Base-by-base conservation (phyloP, 2,888 invertebrate genomes). In the Pseudoips prasinana region DNA sequence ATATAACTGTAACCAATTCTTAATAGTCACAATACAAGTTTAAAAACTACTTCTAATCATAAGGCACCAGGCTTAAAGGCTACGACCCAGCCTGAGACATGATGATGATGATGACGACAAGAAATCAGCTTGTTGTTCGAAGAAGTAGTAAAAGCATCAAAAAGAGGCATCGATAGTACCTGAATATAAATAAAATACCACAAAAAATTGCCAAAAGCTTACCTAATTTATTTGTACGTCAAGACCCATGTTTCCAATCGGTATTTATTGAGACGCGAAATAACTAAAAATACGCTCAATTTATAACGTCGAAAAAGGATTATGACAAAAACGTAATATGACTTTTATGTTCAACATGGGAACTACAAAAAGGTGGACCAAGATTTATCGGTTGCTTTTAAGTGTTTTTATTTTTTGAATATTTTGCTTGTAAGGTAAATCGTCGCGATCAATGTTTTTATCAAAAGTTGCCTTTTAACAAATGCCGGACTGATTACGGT, bases 401-500 rank as follows among this genome's bases (percentile, higher is more conserved):
- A 47, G 23, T 2, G 30, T 28, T 50, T 56, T 46, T 52, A 52
- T 54, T 61, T n/a, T 58, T 46, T 33, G 39, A 50, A 52, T 46
- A 50, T 58, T 60, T 56, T 44, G 45, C 46, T 49, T 45, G 41
- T 52, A 48, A 44, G 46, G 38, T 37, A 56, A 54, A 40, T 38
- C 36, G 41, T 41, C 29, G 48, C 58, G 55, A 61, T 68, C 64
- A 44, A 46, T 48, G 58, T 64, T 65, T 61, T 68, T 67, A 64
- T 66, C 62, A 54, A 56, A 62, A 66, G 50, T 55, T 46, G 58
- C 51, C 53, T 59, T 60, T 65, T 59, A 59, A 59, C 57, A 58
- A 64, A 65, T 60, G 42, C 41, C 24, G 52, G 72, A 73, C 73
- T 68, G 70, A 77, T 73, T 73, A 71, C 61, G 64, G 66, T 58